Evolutionary conservation across 2,113 vertebrate species (phyloP).

Genomic region (Eudyptes chrysolophus): DNA sequence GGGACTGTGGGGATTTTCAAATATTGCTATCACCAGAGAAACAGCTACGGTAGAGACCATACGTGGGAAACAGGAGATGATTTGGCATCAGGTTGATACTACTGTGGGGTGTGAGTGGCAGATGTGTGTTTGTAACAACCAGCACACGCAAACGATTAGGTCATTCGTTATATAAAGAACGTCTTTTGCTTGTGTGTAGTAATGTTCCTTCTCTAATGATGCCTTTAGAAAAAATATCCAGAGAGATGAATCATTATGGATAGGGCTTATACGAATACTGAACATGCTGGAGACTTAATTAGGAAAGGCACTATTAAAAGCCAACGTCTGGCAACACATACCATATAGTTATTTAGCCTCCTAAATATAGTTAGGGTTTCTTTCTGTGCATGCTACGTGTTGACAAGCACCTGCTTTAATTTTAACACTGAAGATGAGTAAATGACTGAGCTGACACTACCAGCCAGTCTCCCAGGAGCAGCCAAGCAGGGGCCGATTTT

Average conservation of each 20-base stretch:
- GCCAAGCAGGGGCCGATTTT: background rate
- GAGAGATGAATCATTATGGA: background rate
- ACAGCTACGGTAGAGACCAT: background rate
- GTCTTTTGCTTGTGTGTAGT: background rate
- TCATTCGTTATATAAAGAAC: background rate
- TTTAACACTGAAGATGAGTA: background rate
- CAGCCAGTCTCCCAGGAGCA: background rate
- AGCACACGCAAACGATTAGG: background rate
- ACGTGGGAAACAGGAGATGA: background rate
- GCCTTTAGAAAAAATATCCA: background rate
- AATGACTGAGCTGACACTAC: background rate
- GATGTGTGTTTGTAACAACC: background rate
- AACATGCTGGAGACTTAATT: background rate
- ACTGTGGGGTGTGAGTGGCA: background rate
- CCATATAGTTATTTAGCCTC: background rate
- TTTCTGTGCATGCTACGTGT: background rate
- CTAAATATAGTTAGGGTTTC: background rate
- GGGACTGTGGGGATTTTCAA: background rate
- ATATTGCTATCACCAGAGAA: background rate
- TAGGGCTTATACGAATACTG: background rate
- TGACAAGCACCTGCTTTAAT: background rate
- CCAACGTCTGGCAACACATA: background rate
- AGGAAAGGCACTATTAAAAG: background rate
- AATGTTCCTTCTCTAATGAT: background rate
- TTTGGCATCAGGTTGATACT: background rate